phyloP scores from a whole-genome alignment of 2,797 vertebrate genomes.

The Selene dorsalis region DNA sequence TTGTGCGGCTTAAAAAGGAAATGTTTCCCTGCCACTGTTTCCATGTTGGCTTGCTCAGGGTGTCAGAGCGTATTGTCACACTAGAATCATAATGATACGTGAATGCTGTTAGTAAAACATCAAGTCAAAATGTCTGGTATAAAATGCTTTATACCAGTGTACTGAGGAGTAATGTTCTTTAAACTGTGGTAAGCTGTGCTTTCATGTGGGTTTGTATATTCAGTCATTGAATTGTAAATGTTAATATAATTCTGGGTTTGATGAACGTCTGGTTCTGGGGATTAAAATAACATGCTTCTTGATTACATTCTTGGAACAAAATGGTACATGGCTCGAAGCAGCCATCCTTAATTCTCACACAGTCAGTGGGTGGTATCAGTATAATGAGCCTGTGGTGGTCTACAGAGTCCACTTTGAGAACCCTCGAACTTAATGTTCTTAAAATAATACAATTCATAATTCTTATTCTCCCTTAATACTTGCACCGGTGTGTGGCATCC shows the following conservation, averaged over 20 bases:
- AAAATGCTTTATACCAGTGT: background rate
- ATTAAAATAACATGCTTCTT: background rate
- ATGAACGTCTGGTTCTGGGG: background rate
- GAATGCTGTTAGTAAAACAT: background rate
- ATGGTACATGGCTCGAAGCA: background rate
- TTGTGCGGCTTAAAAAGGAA: too few relatives aligned
- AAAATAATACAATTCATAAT: background rate
- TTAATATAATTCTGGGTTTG: background rate
- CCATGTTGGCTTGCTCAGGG: too few relatives aligned
- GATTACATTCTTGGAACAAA: background rate
- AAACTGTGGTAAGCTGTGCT: background rate
- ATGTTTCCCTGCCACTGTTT: too few relatives aligned
- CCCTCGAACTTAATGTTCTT: background rate
- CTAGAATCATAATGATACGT: background rate
- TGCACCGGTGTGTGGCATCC: background rate
- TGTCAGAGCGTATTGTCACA: background rate
- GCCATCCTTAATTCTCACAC: background rate
- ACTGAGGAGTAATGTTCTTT: background rate
- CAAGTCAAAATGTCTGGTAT: background rate
- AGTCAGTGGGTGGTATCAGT: background rate
- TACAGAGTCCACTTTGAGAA: background rate
- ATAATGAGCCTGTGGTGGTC: background rate
- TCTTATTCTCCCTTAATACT: background rate
- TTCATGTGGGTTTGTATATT: background rate
- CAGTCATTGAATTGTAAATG: background rate